Conservation (phyloP, 2,113 vertebrate genomes). For the Notechis scutatus region DNA sequence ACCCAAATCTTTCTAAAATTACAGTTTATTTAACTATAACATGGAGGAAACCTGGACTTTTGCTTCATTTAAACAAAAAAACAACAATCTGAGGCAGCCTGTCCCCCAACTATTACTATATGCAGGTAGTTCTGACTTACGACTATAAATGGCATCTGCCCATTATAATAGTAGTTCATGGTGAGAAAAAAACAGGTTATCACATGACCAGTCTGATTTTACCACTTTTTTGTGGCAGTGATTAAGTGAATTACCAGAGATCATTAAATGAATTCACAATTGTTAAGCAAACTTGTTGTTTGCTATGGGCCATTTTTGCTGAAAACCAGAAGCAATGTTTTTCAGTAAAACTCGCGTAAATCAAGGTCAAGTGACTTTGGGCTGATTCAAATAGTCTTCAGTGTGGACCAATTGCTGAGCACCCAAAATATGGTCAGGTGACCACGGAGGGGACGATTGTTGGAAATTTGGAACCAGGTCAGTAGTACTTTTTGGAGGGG, state of each 20-base stretch:
- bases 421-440: background rate
- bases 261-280: background rate
- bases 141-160: background rate
- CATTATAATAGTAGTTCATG: background rate
- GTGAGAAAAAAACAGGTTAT: background rate
- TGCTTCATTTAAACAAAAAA: background rate
- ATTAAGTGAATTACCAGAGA: background rate
- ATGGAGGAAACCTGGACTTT: background rate
- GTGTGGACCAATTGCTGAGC: background rate
- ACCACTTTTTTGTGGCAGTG: background rate
- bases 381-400: background rate
- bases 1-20: background rate
- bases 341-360: background rate
- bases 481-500: too few species aligned
- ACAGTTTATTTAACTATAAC: background rate
- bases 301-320: background rate
- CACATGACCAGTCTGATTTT: background rate
- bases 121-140: background rate
- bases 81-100: background rate
- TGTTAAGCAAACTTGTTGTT: background rate
- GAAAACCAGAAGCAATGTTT: background rate
- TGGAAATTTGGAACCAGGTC: too few species aligned
- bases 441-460: background rate
- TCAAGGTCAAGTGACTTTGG: background rate
- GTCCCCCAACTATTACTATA: background rate